Base-by-base conservation (phyloP, 1,140 invertebrate genomes). In the Aphaenogaster floridana region DNA sequence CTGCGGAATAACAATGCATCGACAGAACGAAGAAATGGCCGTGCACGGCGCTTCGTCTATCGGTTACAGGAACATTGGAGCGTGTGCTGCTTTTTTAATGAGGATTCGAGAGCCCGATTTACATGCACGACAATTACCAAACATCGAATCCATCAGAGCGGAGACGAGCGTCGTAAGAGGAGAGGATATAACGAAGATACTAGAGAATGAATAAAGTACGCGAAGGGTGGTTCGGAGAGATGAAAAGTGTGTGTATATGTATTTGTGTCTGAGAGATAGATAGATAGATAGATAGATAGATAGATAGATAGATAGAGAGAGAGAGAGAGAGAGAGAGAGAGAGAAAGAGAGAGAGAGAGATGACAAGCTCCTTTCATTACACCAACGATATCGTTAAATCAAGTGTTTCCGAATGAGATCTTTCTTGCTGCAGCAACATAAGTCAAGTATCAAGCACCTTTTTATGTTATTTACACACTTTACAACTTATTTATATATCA, bases 11-110 rank as follows among this genome's bases (percentile, higher is more conserved):
- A 88, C 61, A 79, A 89, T 79, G 54, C 69, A 54, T 17, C 45
- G 21, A 8, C 69, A 5, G 9, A 5, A 85, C 21, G 21, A 78
- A 76, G 72, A 85, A 52, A n/a, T 28, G 15, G 1, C 21, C 57
- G 21, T 42, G 71, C 71, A 76, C 13, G 48, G 34, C 34, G 34
- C 50, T 86, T 77, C 39, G 28, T 78, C 74, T 63, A 84, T 84
- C 68, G 50, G 61, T 79, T 78, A 48, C 74, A 79, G 48, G 36
- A 86, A 78, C 59, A 59, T 42, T 50, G 36, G 45, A 48, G 74
- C 83, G 61, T 86, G 83, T 79, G 28, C 48, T 79, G 83, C 74
- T 86, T 86, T 54, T 86, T 79, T 39, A 86, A 86, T 86, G 83
- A 86, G 74, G 28, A 78, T 64, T 79, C 61, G 17, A 86, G 83